Base-by-base conservation (phyloP, 2,797 vertebrate species). In the Hoplostethus mediterraneus region DNA sequence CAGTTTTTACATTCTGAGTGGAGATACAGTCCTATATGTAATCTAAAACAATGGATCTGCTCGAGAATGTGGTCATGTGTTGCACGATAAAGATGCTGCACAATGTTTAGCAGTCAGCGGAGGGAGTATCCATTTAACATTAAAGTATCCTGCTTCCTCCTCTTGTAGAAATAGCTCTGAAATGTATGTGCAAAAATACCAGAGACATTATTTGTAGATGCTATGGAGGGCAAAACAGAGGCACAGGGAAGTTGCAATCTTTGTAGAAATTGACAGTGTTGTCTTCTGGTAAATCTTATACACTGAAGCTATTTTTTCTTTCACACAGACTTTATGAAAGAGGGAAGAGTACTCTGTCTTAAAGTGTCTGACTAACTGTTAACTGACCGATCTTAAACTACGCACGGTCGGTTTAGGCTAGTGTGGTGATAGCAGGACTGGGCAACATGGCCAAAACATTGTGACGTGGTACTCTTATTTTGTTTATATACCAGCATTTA, bases 401-500 rank as follows among this genome's bases (percentile, higher is more conserved):
- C 48, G 75, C 7, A 64, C 62, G 68, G 68, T 75, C 63, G 65
- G 38, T 70, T 67, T 45, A 2, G 25, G 42, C 51, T 56, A 49
- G 2, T 30, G 49, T 69, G 51, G 73, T 77, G 60, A 38, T 63
- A 33, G 77, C 5, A 47, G 61, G 36, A 30, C 30, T 12, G 45
- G 71, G 63, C 67, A 70, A 36, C 11, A 13, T 44, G 45, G 21
- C 57, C 56, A 4, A 65, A 62, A 66, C 69, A 13, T 30, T 63
- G 63, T 53, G 14, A 63, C 56, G 38, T 83, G 75, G 67, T 30
- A 82, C 7, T 6, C 28, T 28, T 82, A 80, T 86, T 82, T 88
- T 73, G 6, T n/a, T 88, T 73, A 1, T n/a, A n/a, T 6, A 45
- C 6, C 13, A 7, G 10, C 10, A 12, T 6, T n/a, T 48, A 13